Conservation (phyloP, 2,888 invertebrate genomes). For the Arenicola marina region DNA sequence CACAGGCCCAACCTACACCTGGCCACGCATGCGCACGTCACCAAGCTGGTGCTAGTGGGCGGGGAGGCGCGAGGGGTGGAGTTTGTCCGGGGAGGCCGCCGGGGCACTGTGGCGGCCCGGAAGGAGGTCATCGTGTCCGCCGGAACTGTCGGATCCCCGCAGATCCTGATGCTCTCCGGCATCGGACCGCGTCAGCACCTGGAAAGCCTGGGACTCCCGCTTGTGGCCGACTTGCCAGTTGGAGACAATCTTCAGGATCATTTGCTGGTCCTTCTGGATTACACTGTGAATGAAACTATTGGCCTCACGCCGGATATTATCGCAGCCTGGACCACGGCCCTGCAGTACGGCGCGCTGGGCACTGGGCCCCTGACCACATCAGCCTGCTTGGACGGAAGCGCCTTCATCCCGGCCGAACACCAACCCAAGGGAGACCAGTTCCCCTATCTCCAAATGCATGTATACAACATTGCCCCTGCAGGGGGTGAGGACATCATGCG, state of each 20-base stretch:
- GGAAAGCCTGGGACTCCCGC: constrained; percentile 43
- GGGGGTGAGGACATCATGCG: neutral
- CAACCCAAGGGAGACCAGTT: neutral
- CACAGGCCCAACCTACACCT: too few species aligned
- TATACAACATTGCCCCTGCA: neutral
- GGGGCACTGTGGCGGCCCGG: constrained; percentile 42
- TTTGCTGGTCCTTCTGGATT: constrained; percentile 24
- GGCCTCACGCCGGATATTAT: constrained; percentile 13
- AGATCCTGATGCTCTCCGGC: constrained; percentile 57
- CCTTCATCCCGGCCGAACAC: neutral
- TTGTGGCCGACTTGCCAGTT: constrained; percentile 49
- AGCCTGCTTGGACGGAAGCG: neutral
- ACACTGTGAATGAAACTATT: constrained; percentile 16
- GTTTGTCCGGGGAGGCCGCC: too few species aligned
- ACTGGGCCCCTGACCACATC: neutral
- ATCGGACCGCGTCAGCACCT: constrained; percentile 58
- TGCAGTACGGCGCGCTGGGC: neutral
- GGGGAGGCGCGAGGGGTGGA: too few species aligned
- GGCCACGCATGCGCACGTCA: too few species aligned
- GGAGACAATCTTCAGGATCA: constrained; percentile 54
- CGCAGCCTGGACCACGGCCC: neutral
- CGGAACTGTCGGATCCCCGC: constrained; percentile 57
- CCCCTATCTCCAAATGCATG: neutral
- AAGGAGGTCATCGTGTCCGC: constrained; percentile 55
- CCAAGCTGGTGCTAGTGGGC: too few species aligned